phyloP scores from a whole-genome alignment of 2,797 vertebrate species.

The Lophotriccus pileatus region DNA sequence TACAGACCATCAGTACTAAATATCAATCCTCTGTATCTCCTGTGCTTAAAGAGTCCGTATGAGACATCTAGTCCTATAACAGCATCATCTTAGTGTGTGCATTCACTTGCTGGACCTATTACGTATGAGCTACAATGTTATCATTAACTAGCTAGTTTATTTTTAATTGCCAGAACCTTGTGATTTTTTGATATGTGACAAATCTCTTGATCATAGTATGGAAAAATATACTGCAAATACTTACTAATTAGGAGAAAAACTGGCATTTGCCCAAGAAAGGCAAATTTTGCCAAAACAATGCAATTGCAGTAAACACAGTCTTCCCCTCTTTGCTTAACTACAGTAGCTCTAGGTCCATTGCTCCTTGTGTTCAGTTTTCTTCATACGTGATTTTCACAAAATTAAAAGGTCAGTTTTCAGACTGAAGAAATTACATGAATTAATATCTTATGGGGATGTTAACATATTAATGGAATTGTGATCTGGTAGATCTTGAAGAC shows the following conservation, averaged over 20 bases:
- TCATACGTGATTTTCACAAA: neutral
- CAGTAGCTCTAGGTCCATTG: neutral
- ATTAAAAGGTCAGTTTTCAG: slow-evolving; percentile 12
- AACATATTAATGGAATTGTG: neutral
- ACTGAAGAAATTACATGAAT: neutral
- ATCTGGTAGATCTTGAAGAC: neutral
- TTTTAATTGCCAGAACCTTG: neutral
- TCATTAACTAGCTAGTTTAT: neutral
- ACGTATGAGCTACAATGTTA: neutral
- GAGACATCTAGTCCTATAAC: neutral
- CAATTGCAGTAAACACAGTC: neutral
- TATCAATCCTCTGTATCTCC: neutral
- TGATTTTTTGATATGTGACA: neutral
- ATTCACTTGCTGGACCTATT: neutral
- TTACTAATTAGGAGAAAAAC: neutral
- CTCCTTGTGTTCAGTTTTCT: neutral
- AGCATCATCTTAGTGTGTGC: neutral
- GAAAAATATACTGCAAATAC: neutral
- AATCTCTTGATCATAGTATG: neutral
- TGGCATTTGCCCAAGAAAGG: neutral
- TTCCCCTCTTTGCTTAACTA: neutral
- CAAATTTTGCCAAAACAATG: neutral
- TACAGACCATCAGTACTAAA: neutral
- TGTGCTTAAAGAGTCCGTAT: neutral
- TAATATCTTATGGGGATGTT: neutral